phyloP scores from a whole-genome alignment of 2,888 invertebrate species.

The Pammene aurita region DNA sequence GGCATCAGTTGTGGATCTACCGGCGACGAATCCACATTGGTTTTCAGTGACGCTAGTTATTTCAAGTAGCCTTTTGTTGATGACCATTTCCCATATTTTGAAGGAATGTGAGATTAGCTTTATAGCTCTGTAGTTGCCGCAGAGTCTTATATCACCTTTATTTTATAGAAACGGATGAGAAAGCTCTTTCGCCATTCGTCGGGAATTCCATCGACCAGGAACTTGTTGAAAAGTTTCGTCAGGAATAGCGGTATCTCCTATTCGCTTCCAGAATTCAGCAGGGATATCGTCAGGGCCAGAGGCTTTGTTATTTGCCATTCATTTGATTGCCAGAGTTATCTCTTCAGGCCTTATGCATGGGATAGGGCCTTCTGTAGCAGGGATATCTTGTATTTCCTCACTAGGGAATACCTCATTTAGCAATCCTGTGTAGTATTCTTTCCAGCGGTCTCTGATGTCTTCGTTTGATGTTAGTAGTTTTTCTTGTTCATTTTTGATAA shows the following conservation, averaged over 20 bases:
- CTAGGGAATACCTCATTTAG: conserved; percentile 31
- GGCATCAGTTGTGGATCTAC: conserved; percentile 42
- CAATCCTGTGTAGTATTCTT: conserved; percentile 27
- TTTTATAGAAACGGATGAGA: conserved; percentile 9
- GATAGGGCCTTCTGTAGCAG: conserved; percentile 23
- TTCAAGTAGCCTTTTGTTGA: conserved; percentile 24
- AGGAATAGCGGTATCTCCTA: conserved; percentile 15
- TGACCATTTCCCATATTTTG: conserved; percentile 31
- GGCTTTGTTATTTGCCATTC: conserved; percentile 15
- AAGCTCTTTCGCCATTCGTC: conserved; percentile 10
- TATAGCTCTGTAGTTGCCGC: conserved; percentile 36
- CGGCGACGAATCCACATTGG: too few relatives aligned
- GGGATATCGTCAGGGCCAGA: conserved; percentile 25
- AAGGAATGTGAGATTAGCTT: conserved; percentile 31
- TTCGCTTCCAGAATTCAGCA: conserved; percentile 35
- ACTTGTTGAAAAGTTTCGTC: conserved; percentile 15
- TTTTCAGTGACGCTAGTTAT: conserved; percentile 26
- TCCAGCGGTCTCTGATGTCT: conserved; percentile 32
- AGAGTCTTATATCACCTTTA: conserved; percentile 32
- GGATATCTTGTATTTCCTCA: conserved; percentile 19
- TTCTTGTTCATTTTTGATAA: conserved; percentile 35
- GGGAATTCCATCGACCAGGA: conserved; percentile 5
- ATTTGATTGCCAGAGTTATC: conserved; percentile 16
- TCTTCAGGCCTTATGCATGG: conserved; percentile 6
- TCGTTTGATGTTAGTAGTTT: conserved; percentile 32